phyloP scores from a whole-genome alignment of 1,140 invertebrate species.

The Mamestra configurata region DNA sequence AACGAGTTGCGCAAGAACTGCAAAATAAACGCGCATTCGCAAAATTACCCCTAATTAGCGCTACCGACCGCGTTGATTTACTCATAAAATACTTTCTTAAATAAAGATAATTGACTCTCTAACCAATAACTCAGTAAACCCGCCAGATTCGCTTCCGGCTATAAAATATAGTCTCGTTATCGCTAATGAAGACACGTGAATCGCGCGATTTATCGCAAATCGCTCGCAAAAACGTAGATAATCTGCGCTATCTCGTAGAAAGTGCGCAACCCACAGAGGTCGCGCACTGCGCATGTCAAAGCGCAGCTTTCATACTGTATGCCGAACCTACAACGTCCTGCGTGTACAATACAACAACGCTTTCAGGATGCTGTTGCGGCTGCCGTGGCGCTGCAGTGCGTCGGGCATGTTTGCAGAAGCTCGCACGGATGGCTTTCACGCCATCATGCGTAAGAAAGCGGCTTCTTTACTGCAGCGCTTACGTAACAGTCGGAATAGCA shows the following conservation, averaged over 20 bases:
- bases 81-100: constrained; percentile 16
- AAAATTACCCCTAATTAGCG: not conserved
- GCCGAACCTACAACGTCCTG: too few relatives aligned
- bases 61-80: not conserved
- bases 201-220: constrained; percentile 44
- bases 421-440: too few relatives aligned
- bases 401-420: too few relatives aligned
- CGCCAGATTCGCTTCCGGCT: constrained; percentile 31
- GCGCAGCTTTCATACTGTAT: constrained; percentile 55
- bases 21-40: not conserved
- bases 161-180: constrained; percentile 47
- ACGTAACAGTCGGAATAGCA: too few relatives aligned
- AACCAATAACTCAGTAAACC: constrained; percentile 34
- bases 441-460: too few relatives aligned
- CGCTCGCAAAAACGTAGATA: constrained; percentile 42
- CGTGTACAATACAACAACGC: too few relatives aligned
- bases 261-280: constrained; percentile 50
- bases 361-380: too few relatives aligned
- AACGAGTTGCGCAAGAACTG: not conserved
- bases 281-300: constrained; percentile 48
- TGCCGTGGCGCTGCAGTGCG: too few relatives aligned
- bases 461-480: too few relatives aligned
- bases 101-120: constrained; percentile 33
- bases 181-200: constrained; percentile 46
- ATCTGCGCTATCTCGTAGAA: constrained; percentile 45